These are phyloP conservation scores for Gisinianus flammeolus DNA, from an alignment of 2,888 invertebrate species.

Conservation along the genomic window DNA sequence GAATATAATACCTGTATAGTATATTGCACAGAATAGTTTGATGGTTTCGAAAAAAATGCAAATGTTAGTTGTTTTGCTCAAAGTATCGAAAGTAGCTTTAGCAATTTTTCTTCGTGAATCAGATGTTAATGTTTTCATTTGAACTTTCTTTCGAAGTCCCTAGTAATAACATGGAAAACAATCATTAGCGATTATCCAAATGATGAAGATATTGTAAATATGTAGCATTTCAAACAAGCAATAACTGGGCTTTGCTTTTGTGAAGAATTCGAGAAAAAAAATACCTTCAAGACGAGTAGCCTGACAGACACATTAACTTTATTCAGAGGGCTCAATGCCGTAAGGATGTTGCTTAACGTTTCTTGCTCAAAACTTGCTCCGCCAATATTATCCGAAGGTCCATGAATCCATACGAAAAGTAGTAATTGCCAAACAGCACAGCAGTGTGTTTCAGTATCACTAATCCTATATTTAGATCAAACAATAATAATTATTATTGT, in stretches of 20 bases:
- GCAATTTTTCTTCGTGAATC: slow-evolving; percentile 71
- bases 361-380: slow-evolving; percentile 55
- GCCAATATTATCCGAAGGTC: slow-evolving; percentile 48
- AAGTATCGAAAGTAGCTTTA: slow-evolving; percentile 72
- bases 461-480: slow-evolving; percentile 37
- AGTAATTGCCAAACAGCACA: slow-evolving; percentile 54
- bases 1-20: slow-evolving; percentile 69
- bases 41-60: slow-evolving; percentile 73
- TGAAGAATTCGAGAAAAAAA: no score
- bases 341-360: slow-evolving; percentile 54
- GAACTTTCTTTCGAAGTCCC: slow-evolving; percentile 50
- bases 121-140: slow-evolving; percentile 63
- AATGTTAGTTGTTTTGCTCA: slow-evolving; percentile 74
- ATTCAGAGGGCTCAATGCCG: slow-evolving; percentile 56
- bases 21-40: slow-evolving; percentile 77
- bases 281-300: slow-evolving; percentile 54
- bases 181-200: no score
- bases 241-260: no score
- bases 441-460: slow-evolving; percentile 53
- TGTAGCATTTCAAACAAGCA: no score
- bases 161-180: slow-evolving; percentile 30
- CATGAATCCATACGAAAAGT: slow-evolving; percentile 55
- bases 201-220: no score
- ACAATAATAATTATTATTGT: no score
- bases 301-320: slow-evolving; percentile 56